Base-by-base conservation (phyloP, 1,140 invertebrate species). In the Drosophila kanapiae region DNA sequence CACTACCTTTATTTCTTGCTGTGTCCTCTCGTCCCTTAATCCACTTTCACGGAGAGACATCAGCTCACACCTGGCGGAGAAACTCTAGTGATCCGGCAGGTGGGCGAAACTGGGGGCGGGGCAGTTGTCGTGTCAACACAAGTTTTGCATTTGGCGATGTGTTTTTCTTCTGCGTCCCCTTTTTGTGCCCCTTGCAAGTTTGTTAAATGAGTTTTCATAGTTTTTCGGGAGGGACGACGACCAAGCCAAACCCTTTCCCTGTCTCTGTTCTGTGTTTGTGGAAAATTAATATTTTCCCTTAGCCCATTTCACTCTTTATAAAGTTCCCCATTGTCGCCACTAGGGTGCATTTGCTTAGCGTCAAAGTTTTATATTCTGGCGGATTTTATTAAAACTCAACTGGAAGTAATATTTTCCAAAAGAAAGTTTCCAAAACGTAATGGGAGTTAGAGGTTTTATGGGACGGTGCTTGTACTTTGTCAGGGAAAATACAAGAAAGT, bases 181-280 rank as follows among this genome's bases (percentile, higher is more conserved):
- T 43, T 53, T 9, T 58, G 33, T 35, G 51, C 42, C 14, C 40
- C 29, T 16, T 70, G 76, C 72, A 87, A 88, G 72, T 88, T 54
- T 84, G 77, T 87, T 87, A 87, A 87, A 87, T 83, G 86, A 87
- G 84, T 87, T 87, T 88, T 88, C 84, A 87, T 87, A 87, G 77
- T 88, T 83, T 80, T 87, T 83, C 75, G 77, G 43, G 62, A 13
- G 31, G 47, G 59, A 14, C 9, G 45, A 54, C 59, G 29, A 31
- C 31, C 14, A 42, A 18, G 3, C 23, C 51, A 49, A 51, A 67
- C 72, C 74, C 61, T 68, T 59, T 54, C 38, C 40, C 61, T 56
- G 75, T 45, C 53, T 37, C 54, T 68, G 33, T 42, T 47, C 18
- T 13, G 18, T 54, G 53, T 60, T 59, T 72, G 67, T 40, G 53